These are phyloP conservation scores for Diadema setosum DNA, from an alignment of 35 echinoderm and acorn worm species.

Conservation along the genomic window DNA sequence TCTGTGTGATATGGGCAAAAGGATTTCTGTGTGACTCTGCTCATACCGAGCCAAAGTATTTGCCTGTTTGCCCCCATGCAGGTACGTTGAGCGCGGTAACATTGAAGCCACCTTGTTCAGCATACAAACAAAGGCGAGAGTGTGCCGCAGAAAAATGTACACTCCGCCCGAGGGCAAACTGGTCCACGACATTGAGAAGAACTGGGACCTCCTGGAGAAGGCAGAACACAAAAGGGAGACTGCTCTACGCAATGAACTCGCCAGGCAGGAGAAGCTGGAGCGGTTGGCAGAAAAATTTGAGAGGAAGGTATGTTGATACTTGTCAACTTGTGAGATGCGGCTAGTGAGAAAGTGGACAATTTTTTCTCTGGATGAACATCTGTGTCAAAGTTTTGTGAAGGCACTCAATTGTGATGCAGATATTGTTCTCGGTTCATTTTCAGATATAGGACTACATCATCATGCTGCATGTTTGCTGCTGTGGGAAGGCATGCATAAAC, in stretches of 20 bases:
- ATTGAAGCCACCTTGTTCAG: conserved; percentile 89
- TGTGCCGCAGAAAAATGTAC: conserved; percentile 52
- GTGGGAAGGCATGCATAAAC: too few species aligned
- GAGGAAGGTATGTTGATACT: conserved; percentile 50
- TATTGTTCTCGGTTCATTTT: too few species aligned
- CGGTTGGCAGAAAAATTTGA: conserved; percentile 89
- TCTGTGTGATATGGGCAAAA: too few species aligned
- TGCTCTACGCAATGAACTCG: conserved; percentile 83
- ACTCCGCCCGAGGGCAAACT: conserved; percentile 73
- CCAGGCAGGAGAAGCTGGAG: conserved; percentile 90
- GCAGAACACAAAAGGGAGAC: conserved; percentile 82
- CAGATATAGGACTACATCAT: too few species aligned
- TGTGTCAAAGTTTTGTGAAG: too few species aligned
- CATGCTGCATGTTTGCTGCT: too few species aligned
- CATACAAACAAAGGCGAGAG: conserved; percentile 67
- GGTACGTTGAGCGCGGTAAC: conserved; percentile 81
- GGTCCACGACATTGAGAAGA: conserved; percentile 73
- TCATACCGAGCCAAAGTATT: too few species aligned
- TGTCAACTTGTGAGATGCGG: not conserved
- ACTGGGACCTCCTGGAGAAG: conserved; percentile 75
- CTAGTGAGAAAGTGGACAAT: too few species aligned
- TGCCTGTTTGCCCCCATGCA: not conserved
- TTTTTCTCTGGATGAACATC: too few species aligned
- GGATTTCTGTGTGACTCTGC: too few species aligned
- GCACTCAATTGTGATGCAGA: too few species aligned